phyloP scores from a whole-genome alignment of 2,113 vertebrate species.

The Campylorhamphus procurvoides region DNA sequence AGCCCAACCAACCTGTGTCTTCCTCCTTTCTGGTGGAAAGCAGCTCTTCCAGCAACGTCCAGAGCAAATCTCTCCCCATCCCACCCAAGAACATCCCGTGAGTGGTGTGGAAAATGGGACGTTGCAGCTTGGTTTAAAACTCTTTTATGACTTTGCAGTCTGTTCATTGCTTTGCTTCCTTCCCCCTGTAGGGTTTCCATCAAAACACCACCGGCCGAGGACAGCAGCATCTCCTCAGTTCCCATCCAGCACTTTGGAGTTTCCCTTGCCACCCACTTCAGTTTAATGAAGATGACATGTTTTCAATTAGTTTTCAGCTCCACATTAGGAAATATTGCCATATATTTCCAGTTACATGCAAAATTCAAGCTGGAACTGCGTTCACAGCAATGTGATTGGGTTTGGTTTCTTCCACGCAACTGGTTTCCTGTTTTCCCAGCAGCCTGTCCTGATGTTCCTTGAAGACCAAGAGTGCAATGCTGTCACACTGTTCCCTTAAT shows the following conservation, averaged over 20 bases:
- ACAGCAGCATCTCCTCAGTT: neutral
- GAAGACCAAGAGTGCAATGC: fast-evolving
- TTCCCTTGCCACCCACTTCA: neutral
- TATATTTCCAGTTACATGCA: neutral
- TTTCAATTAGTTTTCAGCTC: neutral
- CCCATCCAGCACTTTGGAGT: neutral
- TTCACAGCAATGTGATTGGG: neutral
- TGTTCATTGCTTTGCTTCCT: neutral
- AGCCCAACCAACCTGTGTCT: neutral
- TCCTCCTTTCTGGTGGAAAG: neutral
- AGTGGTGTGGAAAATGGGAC: neutral
- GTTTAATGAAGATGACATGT: fast-evolving
- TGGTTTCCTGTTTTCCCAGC: neutral
- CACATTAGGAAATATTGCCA: neutral
- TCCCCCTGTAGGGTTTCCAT: neutral
- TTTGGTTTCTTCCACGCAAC: neutral
- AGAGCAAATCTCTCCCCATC: neutral
- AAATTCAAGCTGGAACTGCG: neutral
- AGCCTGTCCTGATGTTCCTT: neutral
- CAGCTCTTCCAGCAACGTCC: neutral
- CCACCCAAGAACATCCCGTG: neutral
- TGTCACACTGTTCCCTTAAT: neutral
- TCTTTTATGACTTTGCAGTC: neutral
- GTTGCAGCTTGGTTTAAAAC: neutral
- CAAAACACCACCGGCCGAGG: fast-evolving